Evolutionary conservation across 2,113 vertebrate species (phyloP).

Genomic region (Haemorhous mexicanus): DNA sequence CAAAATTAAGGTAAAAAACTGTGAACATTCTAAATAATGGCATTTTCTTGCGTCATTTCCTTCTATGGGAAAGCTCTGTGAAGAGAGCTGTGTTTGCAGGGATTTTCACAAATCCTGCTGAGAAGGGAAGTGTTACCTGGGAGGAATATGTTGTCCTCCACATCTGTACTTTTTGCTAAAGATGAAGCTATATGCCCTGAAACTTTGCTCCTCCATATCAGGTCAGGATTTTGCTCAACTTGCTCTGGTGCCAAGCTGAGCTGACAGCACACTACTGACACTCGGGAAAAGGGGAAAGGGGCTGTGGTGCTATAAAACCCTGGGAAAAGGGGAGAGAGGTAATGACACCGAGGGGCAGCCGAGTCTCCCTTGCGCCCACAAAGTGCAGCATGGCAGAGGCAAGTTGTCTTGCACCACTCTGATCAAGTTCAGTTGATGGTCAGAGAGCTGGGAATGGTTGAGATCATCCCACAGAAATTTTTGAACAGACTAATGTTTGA

Average conservation of each 20-base stretch:
- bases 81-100: neutral
- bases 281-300: neutral
- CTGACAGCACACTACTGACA: neutral
- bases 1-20: neutral
- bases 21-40: neutral
- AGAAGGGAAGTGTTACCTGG: neutral
- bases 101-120: neutral
- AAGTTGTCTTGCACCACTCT: neutral
- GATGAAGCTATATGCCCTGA: neutral
- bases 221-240: neutral
- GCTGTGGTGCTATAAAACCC: neutral
- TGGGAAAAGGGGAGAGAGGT: neutral
- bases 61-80: accelerated
- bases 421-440: neutral
- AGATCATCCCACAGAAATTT: neutral
- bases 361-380: accelerated
- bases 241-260: neutral
- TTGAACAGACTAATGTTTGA: neutral
- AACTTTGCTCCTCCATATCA: neutral
- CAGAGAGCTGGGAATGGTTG: neutral
- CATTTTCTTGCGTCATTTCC: neutral
- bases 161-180: neutral
- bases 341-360: accelerated
- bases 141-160: neutral
- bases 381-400: neutral